Percentiles rank a stretch among this genome's conserved stretches.
Conservation (phyloP, 2,113 vertebrate species). For the Carlito syrichta region DNA sequence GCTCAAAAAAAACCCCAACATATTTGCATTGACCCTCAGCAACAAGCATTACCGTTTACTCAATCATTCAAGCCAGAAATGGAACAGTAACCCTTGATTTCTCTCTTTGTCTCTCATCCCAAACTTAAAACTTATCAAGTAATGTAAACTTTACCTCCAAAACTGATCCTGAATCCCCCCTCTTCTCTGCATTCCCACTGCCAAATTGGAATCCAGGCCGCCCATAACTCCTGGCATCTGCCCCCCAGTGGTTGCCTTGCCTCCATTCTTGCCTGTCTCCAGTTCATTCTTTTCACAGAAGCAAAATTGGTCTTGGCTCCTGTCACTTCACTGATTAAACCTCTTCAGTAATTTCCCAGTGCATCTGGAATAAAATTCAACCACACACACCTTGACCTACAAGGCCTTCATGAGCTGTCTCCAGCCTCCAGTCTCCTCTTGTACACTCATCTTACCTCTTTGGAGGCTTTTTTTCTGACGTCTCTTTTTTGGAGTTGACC, state of each 20-base stretch:
- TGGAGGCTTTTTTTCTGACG: background rate
- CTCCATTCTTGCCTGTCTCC: background rate
- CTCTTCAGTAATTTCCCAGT: background rate
- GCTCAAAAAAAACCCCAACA: too few species aligned
- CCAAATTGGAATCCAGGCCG: background rate
- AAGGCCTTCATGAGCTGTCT: background rate
- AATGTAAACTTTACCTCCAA: background rate
- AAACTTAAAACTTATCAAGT: background rate
- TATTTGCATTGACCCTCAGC: background rate
- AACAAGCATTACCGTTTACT: background rate
- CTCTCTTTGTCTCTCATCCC: background rate
- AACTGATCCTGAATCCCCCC: background rate
- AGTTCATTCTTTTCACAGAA: background rate
- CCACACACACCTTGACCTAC: background rate
- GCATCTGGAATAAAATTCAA: background rate
- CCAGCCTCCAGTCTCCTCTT: too few species aligned
- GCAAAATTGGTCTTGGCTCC: background rate
- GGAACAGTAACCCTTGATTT: background rate
- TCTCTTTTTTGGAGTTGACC: background rate
- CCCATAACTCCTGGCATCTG: too few species aligned
- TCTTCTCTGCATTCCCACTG: background rate
- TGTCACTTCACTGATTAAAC: background rate
- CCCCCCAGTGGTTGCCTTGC: background rate
- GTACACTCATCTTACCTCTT: background rate
- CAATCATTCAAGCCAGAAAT: background rate